A percentile compares a stretch with the other conserved stretches of the same genome.
phyloP scores from a whole-genome alignment of 2,113 vertebrate species.

The Ginglymostoma cirratum region DNA sequence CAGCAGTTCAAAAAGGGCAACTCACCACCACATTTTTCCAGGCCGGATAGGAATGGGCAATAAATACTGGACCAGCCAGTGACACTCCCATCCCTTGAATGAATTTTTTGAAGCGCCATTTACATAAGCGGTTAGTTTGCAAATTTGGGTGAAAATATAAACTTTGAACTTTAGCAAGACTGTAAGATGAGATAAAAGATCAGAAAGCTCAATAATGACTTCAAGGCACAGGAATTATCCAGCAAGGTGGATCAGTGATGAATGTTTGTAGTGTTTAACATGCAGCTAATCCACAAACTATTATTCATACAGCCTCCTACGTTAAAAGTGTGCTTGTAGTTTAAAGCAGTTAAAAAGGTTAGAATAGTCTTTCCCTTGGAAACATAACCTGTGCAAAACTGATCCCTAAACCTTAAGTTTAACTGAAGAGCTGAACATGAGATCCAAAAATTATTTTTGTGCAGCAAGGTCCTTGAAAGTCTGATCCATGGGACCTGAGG shows the following conservation, averaged over 20 bases:
- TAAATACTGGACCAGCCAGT: too few species aligned
- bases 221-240: background rate
- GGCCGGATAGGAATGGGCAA: too few species aligned
- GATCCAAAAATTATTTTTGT: background rate
- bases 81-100: too few species aligned
- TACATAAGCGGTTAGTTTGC: background rate
- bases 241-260: background rate
- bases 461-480: background rate
- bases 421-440: background rate
- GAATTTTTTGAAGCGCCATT: too few species aligned
- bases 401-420: background rate
- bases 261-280: background rate
- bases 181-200: background rate
- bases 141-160: background rate
- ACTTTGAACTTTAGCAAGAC: background rate
- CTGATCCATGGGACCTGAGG: background rate
- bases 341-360: background rate
- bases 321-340: background rate
- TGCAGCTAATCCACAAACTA: background rate
- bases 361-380: background rate
- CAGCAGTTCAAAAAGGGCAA: too few species aligned
- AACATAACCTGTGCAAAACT: background rate
- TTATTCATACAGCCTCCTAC: background rate
- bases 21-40: too few species aligned
- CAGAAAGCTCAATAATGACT: background rate